Conservation (phyloP, 53 echinoderm and acorn worm species). For the Apostichopus leukothele region DNA sequence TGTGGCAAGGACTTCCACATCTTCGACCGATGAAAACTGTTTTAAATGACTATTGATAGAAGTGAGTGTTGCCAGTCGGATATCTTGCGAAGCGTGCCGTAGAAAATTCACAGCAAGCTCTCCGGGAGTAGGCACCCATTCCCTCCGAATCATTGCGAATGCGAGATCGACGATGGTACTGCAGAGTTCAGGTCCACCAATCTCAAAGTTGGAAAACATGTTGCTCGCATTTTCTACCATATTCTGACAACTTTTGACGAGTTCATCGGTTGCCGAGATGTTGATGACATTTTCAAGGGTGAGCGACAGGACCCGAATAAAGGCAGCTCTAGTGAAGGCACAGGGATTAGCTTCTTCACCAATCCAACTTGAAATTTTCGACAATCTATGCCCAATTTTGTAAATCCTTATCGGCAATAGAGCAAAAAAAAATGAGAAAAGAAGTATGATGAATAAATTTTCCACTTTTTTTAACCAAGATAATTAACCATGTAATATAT, state of each 20-base stretch:
- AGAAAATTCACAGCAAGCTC: not conserved
- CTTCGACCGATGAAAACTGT: not conserved
- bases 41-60: not conserved
- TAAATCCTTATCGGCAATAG: too few relatives aligned
- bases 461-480: too few relatives aligned
- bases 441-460: too few relatives aligned
- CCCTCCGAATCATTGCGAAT: not conserved
- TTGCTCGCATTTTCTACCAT: not conserved
- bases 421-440: too few relatives aligned
- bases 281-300: not conserved
- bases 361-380: conserved; percentile 56
- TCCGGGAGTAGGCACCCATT: not conserved
- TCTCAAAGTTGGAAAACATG: not conserved
- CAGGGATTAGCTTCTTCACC: conserved; percentile 67
- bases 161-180: not conserved
- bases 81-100: not conserved
- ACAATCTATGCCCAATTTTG: too few relatives aligned
- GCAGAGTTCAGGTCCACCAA: conserved; percentile 18
- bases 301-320: conserved; percentile 33
- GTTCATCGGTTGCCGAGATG: not conserved
- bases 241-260: not conserved
- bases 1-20: not conserved
- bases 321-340: conserved; percentile 68
- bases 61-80: not conserved
- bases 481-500: too few relatives aligned